Conservation (phyloP, 2,797 vertebrate species). For the Cryptoprocta ferox region DNA sequence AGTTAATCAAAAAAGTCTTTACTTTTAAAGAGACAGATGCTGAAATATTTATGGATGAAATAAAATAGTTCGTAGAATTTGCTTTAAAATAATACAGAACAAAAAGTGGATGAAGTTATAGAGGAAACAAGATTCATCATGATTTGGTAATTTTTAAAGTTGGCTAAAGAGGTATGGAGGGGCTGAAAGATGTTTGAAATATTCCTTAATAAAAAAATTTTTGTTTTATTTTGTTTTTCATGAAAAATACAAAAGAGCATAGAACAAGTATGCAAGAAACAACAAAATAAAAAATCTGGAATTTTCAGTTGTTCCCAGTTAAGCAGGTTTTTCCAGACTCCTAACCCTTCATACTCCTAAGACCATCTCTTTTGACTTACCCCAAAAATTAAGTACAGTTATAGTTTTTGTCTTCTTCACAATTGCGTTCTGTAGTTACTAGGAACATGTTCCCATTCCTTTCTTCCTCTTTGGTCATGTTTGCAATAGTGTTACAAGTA, state of each 20-base stretch:
- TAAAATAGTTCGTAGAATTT: background rate
- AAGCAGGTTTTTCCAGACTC: background rate
- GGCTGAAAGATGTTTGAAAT: background rate
- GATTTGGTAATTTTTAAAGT: constrained; percentile 6
- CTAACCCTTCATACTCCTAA: background rate
- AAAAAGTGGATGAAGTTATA: background rate
- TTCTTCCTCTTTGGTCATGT: background rate
- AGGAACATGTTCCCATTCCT: background rate
- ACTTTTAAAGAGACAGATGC: constrained; percentile 46
- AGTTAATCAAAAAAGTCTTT: background rate
- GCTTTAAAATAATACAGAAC: constrained; percentile 21
- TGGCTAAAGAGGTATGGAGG: background rate
- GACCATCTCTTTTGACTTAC: background rate
- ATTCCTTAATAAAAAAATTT: background rate
- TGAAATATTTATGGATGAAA: constrained; percentile 41
- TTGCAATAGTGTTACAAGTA: constrained; percentile 30
- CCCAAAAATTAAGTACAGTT: background rate
- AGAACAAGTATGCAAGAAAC: background rate
- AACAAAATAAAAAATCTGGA: constrained; percentile 3
- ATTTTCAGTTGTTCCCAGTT: background rate
- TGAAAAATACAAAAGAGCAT: constrained; percentile 25
- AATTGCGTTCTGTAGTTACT: background rate
- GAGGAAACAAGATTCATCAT: background rate
- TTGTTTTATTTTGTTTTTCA: constrained; percentile 26
- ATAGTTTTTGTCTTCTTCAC: background rate